These are phyloP conservation scores for Strigamia maritima DNA, from an alignment of 2,888 invertebrate species.

Conservation along the genomic window DNA sequence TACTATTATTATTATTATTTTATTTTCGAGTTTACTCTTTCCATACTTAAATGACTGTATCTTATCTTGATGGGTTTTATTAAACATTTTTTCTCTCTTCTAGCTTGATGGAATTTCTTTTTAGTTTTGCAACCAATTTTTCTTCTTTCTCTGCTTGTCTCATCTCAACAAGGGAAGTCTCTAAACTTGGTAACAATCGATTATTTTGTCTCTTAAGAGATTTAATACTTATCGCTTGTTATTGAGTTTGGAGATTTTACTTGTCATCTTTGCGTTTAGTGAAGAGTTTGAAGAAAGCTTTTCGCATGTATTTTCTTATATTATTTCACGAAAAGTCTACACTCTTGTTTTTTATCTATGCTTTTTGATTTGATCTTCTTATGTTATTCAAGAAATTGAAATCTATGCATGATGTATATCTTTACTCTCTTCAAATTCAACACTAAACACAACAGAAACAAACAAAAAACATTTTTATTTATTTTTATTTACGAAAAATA, in stretches of 20 bases:
- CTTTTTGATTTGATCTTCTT: background rate
- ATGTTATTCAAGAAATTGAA: background rate
- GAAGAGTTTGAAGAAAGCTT: slow-evolving; percentile 28
- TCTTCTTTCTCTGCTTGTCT: background rate
- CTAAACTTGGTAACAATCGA: background rate
- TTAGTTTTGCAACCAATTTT: slow-evolving; percentile 25
- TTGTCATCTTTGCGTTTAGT: slow-evolving; percentile 7
- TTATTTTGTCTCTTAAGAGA: background rate
- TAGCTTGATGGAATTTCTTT: slow-evolving; percentile 10
- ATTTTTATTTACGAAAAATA: no score
- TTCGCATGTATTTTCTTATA: slow-evolving; percentile 2
- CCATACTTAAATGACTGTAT: slow-evolving; percentile 25
- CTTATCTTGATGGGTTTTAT: slow-evolving; percentile 34
- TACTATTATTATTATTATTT: slow-evolving; percentile 16
- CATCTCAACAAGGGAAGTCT: background rate
- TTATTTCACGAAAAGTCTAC: background rate
- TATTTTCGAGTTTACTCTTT: slow-evolving; percentile 2
- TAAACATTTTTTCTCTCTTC: slow-evolving; percentile 32
- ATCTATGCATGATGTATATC: slow-evolving; percentile 8
- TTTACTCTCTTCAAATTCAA: slow-evolving; percentile 19
- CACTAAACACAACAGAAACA: slow-evolving; percentile 23
- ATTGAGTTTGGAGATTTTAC: background rate
- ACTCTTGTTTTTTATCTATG: background rate
- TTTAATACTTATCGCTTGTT: background rate
- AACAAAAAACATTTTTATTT: background rate